phyloP scores from a whole-genome alignment of 2,797 vertebrate genomes.

The Gobio occitaniae region DNA sequence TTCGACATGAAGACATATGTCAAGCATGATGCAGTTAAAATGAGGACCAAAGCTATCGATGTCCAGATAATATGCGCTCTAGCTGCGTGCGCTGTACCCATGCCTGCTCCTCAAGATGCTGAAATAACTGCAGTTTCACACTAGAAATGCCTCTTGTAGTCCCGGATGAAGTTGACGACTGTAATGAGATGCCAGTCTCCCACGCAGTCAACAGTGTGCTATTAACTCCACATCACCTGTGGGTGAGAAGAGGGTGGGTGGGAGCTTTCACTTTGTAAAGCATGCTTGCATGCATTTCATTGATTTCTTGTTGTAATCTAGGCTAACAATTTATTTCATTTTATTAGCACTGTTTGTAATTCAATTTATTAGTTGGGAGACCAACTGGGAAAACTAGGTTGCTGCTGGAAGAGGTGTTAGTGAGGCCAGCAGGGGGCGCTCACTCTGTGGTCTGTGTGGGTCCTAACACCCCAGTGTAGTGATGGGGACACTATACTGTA shows the following conservation, averaged over 20 bases:
- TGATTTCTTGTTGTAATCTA: background rate
- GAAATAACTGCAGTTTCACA: conserved; percentile 22
- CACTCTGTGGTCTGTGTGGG: too few relatives aligned
- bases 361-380: background rate
- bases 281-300: background rate
- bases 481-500: too few relatives aligned
- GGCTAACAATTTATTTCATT: background rate
- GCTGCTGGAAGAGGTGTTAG: too few relatives aligned
- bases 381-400: too few relatives aligned
- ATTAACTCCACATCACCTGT: conserved; percentile 50
- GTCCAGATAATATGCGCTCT: conserved; percentile 53
- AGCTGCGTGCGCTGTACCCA: conserved; percentile 50
- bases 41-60: conserved; percentile 36
- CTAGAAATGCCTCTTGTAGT: conserved; percentile 23
- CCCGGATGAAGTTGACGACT: conserved; percentile 23
- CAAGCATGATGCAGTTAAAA: conserved; percentile 38
- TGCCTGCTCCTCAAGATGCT: conserved; percentile 39
- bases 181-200: conserved; percentile 41
- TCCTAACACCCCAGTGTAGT: too few relatives aligned
- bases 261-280: background rate
- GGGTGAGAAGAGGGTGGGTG: conserved; percentile 41
- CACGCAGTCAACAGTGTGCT: conserved; percentile 47
- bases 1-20: conserved; percentile 41
- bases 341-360: background rate
- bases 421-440: too few relatives aligned